phyloP scores from a whole-genome alignment of 2,888 invertebrate species.

The Tipula unca region DNA sequence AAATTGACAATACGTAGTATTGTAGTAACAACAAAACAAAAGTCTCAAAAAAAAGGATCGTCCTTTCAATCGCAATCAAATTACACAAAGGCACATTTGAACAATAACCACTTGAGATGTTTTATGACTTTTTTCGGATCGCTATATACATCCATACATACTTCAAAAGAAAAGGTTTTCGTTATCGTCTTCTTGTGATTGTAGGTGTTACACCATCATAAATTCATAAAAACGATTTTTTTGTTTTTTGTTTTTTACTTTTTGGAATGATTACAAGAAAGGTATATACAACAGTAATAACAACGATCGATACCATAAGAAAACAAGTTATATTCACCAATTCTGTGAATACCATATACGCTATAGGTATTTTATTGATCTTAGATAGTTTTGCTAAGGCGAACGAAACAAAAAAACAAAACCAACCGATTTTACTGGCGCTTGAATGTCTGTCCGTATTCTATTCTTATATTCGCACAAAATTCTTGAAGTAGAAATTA shows the following conservation, averaged over 20 bases:
- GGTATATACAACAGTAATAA: background rate
- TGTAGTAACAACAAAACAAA: background rate
- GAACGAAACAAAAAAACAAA: background rate
- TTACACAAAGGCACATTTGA: background rate
- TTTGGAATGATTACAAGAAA: background rate
- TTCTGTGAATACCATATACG: background rate
- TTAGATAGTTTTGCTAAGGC: background rate
- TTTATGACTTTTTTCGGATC: background rate
- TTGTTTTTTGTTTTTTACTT: background rate
- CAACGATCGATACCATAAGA: background rate
- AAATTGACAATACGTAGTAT: too few relatives aligned
- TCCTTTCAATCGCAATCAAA: background rate
- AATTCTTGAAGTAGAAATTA: background rate
- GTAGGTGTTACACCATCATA: slow-evolving; percentile 8
- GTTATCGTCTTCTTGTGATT: background rate
- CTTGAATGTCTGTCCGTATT: background rate
- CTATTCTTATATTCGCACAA: background rate
- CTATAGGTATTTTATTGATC: background rate
- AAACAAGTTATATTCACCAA: background rate
- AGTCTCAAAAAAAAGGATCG: background rate
- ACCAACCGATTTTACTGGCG: background rate
- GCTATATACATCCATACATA: background rate
- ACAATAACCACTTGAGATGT: background rate
- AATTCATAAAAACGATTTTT: background rate
- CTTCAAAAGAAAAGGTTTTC: background rate